Evolutionary conservation across 2,797 vertebrate species (phyloP), one percentile per base, ranked within the genome.

Genomic region (Helarctos malayanus): DNA sequence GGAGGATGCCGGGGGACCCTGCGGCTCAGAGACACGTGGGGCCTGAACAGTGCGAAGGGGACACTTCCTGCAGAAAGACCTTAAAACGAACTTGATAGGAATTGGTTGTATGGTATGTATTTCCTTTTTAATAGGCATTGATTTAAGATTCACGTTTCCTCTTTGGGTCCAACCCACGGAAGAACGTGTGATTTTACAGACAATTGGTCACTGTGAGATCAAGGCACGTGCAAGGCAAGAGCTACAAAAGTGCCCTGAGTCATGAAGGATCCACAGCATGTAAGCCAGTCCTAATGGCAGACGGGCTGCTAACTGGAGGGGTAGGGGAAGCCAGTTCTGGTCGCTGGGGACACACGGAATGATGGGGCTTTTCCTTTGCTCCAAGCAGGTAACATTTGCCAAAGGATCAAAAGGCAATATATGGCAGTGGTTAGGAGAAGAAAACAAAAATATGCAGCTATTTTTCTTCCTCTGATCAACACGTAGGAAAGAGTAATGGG

Each of bases 151-250:
- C 57, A 35, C 52, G 76, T 56, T 83, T 94, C 29, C 45, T 82
- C 54, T 94, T 68, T 88, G n/a, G 32, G 63, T 32, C 49, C 78
- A 97, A 71, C 83, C 71, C 47, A 41, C 45, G 94, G 89, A 87
- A 88, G 94, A 92, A 57, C 27, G 15, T 32, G n/a, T 59, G 61
- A 49, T 41, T 94, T 94, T 81, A 92, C 29, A 97, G 54, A 87
- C 35, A 76, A 65, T 27, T 2, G 9, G 84, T 45, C 79, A 23
- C 32, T 80, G 49, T 41, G 63, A 56, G n/a, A 52, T 57, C 32
- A 75, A 89, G 94, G 71, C 65, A 85, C 18, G 52, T 0, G 6
- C 65, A 54, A 32, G n/a, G 84, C 14, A 11, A 69, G 63, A 61
- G 81, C 52, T 12, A 49, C 15, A 69, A 35, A 73, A 13, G 11